A percentile compares a stretch with the other conserved stretches of the same genome.
Evolutionary conservation across 2,888 invertebrate genomes (phyloP).

Genomic region (Calameuta pallipes): DNA sequence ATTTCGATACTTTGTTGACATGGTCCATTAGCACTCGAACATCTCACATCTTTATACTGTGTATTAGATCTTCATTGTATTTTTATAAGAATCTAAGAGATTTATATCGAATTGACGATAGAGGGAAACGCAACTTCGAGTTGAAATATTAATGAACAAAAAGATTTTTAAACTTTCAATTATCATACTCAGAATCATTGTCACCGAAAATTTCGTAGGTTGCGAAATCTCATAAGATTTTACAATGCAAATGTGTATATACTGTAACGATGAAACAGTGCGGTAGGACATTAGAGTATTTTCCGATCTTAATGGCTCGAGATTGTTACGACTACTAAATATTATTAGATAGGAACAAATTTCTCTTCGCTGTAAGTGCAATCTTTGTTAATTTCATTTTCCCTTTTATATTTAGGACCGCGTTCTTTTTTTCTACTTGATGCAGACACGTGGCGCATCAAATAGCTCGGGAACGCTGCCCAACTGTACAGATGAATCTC

Average conservation of each 20-base stretch:
- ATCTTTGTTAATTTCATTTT: background rate
- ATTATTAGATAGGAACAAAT: conserved; percentile 32
- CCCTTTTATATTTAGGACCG: background rate
- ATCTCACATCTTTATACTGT: background rate
- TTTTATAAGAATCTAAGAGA: background rate
- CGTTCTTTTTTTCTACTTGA: background rate
- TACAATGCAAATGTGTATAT: background rate
- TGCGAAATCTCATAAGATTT: background rate
- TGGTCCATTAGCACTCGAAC: background rate
- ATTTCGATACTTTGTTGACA: background rate
- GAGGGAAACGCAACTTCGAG: background rate
- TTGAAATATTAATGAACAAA: background rate
- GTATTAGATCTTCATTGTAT: background rate
- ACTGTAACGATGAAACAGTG: background rate
- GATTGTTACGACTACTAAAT: conserved; percentile 13
- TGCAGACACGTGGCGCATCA: background rate
- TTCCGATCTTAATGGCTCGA: background rate
- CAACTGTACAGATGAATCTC: background rate
- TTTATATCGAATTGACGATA: background rate
- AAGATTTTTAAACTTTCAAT: background rate
- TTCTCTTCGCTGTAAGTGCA: conserved; percentile 14
- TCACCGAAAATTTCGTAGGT: background rate
- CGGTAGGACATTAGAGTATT: background rate
- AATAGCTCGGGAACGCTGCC: background rate
- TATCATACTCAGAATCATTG: background rate